Percentiles rank a stretch among this genome's conserved stretches.
These are phyloP conservation scores for Mus pahari DNA, from an alignment of 2,113 vertebrate genomes.

Conservation along the genomic window DNA sequence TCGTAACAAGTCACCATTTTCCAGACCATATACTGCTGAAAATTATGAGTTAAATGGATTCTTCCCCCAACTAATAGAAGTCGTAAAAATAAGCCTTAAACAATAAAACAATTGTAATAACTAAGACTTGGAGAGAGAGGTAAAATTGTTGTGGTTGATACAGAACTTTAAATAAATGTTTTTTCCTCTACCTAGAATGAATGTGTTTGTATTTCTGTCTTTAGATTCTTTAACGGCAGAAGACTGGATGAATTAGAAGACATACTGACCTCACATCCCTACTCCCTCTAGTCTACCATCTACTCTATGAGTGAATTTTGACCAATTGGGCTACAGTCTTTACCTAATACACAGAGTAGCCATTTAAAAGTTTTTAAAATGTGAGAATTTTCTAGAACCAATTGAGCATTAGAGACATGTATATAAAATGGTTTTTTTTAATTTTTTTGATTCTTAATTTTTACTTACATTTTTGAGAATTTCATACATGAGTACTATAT, in stretches of 20 bases:
- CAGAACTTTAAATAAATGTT: slow-evolving; percentile 1
- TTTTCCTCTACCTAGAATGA: not conserved
- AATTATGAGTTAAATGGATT: not conserved
- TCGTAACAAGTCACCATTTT: not conserved
- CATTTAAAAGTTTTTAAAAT: slow-evolving; percentile 2
- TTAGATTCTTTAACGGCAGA: not conserved
- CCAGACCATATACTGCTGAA: not conserved
- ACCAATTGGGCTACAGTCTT: not conserved
- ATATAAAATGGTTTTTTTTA: slow-evolving; percentile 22
- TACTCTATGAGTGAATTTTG: not conserved
- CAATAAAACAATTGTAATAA: slow-evolving; percentile 14
- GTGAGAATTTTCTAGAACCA: slow-evolving; percentile 40
- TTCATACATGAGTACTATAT: not conserved
- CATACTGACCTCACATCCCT: not conserved
- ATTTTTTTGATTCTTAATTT: not conserved
- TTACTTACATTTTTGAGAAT: not conserved
- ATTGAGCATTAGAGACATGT: slow-evolving; percentile 11
- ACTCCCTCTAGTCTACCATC: not conserved
- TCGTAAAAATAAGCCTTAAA: slow-evolving; percentile 29
- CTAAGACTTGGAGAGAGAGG: not conserved
- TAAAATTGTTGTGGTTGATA: not conserved
- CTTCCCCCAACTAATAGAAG: slow-evolving; percentile 24
- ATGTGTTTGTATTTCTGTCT: not conserved
- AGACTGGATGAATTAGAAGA: not conserved
- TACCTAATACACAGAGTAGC: not conserved